Evolutionary conservation across 2,113 vertebrate genomes (phyloP), one percentile per base, ranked within the genome.

Genomic region (Paralichthys olivaceus): DNA sequence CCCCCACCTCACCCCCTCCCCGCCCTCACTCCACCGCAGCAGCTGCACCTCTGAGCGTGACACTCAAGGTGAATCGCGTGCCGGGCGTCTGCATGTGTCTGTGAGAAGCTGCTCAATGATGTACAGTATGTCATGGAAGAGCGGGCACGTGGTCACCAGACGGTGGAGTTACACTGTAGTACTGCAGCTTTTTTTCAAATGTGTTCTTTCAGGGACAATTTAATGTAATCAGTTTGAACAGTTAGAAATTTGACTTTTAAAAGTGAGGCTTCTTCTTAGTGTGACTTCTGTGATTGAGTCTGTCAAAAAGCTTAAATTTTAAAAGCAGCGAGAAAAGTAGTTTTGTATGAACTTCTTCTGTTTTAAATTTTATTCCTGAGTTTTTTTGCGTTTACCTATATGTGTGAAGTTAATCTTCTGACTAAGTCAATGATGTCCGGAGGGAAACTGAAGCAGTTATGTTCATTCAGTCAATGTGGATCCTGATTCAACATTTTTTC

Each of bases 61-160:
- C 74, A 87, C 88, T 94, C 90, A 93, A 94, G 92, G 93, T 93
- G 92, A 93, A 92, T 76, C 7, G 74, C 7, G 54, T 79, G 59
- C 66, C 14, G 69, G 56, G 74, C 55, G 61, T 75, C 56, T 69
- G 58, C 55, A 45, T 49, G 72, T 69, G 59, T 69, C 72, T 47
- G 71, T 68, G 85, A 60, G 67, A 81, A 80, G 78, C 67, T 81
- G 81, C 83, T 79, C 79, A 74, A 61, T 77, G 65, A 59, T 74
- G 68, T 84, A 84, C 79, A 79, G 65, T 59, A 56, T 80, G 76
- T 85, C 68, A 80, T 72, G 83, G 74, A 77, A 77, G 75, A 79
- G 78, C 60, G 20, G 32, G 49, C 78, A 84, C 75, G 73, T 76
- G 70, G 51, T 61, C 26, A 2, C 13, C 62, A 65, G 51, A 37